Base-by-base conservation (phyloP, 2,113 vertebrate species). In the Atherinomorus stipes region DNA sequence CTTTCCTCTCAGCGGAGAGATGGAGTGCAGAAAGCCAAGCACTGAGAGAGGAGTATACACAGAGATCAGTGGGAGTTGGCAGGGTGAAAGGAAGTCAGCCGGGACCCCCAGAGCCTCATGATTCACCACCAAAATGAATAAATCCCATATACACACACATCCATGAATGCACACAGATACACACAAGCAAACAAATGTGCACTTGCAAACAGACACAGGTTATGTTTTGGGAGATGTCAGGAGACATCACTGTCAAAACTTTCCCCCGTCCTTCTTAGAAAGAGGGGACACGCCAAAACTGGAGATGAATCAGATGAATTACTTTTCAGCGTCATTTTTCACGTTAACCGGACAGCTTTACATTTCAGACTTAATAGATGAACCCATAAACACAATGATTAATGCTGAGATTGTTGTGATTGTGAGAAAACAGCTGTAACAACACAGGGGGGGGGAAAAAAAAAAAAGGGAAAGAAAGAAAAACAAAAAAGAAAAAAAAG, bases 61-160 rank as follows among this genome's bases (percentile, higher is more conserved):
- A 76, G 76, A 76, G 77, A 87, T 81, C 81, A 83, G 80, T 85
- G 60, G 73, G 75, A 81, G 77, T 82, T 77, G 78, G 85, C 78
- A 72, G 76, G 68, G 80, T 62, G 62, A 85, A 57, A 71, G 75
- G 71, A 86, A 83, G 75, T 87, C 80, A 86, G 70, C 59, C 13
- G 53, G 79, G 78, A 78, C 78, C 85, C 88, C 69, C 80, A 79
- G 81, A 84, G 79, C 77, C 26, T 18, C 64, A 84, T 88, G 85
- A 88, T 82, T 91, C 88, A 90, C 78, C 44, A 64, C 37, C 59
- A 69, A 78, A 85, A 34, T 78, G 64, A 88, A 85, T 79, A 84
- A 81, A 81, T 23, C 8, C 49, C 80, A 5, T 9, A 60, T 50
- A 57, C 65, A 60, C 11, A 42, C 57, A 54, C 64, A 53, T 49